Percentiles rank a stretch among this genome's conserved stretches.
phyloP scores from a whole-genome alignment of 2,113 vertebrate genomes.

The Melanostigma gelatinosum region DNA sequence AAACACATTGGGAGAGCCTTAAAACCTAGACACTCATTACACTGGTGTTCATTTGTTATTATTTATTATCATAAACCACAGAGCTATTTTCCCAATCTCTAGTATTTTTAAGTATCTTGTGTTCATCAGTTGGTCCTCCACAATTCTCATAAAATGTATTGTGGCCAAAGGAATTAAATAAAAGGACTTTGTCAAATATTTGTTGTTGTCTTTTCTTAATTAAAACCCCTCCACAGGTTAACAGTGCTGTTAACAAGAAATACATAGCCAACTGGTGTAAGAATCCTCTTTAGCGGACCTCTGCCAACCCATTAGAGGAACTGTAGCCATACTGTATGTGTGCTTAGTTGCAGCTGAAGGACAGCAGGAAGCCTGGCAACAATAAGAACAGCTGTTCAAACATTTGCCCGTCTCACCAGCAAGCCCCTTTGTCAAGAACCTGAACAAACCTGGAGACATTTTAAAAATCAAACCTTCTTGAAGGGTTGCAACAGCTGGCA shows the following conservation, averaged over 20 bases:
- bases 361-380: conserved; percentile 51
- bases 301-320: conserved; percentile 3
- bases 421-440: conserved; percentile 61
- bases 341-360: conserved; percentile 46
- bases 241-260: conserved; percentile 20
- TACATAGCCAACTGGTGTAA: not conserved
- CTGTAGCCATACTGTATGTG: conserved; percentile 45
- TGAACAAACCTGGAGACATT: conserved; percentile 70
- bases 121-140: not conserved
- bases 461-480: conserved; percentile 55
- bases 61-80: not conserved
- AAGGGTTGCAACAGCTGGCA: conserved; percentile 64
- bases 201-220: not conserved
- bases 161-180: not conserved
- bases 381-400: conserved; percentile 77
- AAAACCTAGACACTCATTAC: not conserved
- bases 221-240: conserved; percentile 17
- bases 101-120: not conserved
- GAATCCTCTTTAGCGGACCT: not conserved
- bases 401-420: conserved; percentile 64
- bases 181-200: not conserved
- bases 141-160: not conserved
- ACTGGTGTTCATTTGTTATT: not conserved
- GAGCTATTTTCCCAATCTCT: not conserved
- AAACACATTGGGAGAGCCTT: not conserved